phyloP scores from a whole-genome alignment of 2,797 vertebrate species.

The Crocodylus rhombifer region DNA sequence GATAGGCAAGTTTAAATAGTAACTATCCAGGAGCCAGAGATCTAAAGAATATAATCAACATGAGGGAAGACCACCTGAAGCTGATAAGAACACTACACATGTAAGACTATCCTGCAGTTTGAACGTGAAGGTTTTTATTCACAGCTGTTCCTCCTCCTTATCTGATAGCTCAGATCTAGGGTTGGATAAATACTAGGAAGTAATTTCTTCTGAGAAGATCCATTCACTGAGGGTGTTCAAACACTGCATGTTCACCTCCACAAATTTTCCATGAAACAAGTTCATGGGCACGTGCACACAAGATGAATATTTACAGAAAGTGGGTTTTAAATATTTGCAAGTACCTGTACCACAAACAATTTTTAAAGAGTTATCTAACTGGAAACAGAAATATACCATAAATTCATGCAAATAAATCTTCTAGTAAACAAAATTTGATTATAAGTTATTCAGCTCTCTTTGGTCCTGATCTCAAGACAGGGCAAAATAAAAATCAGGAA shows the following conservation, averaged over 20 bases:
- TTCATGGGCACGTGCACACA: neutral
- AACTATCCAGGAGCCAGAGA: neutral
- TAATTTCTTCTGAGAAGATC: rapidly evolving
- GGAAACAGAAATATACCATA: neutral
- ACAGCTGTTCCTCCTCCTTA: neutral
- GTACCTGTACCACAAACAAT: neutral
- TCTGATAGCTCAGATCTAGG: neutral
- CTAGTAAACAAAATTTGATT: neutral
- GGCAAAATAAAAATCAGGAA: neutral
- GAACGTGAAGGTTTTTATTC: neutral
- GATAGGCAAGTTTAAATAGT: neutral
- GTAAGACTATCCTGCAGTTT: rapidly evolving
- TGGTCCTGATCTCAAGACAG: neutral
- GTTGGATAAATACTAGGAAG: neutral
- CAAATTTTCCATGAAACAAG: neutral
- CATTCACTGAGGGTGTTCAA: neutral
- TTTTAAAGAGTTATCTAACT: neutral
- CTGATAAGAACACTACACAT: neutral
- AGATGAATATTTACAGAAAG: rapidly evolving
- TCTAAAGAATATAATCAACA: neutral
- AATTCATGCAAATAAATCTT: neutral
- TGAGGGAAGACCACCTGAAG: neutral
- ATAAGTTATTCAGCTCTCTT: neutral
- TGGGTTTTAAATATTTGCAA: rapidly evolving
- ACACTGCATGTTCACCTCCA: neutral